Percentiles rank a stretch among this genome's conserved stretches.
These are phyloP conservation scores for Drosophila recens DNA, from an alignment of 2,888 invertebrate genomes.

Conservation along the genomic window DNA sequence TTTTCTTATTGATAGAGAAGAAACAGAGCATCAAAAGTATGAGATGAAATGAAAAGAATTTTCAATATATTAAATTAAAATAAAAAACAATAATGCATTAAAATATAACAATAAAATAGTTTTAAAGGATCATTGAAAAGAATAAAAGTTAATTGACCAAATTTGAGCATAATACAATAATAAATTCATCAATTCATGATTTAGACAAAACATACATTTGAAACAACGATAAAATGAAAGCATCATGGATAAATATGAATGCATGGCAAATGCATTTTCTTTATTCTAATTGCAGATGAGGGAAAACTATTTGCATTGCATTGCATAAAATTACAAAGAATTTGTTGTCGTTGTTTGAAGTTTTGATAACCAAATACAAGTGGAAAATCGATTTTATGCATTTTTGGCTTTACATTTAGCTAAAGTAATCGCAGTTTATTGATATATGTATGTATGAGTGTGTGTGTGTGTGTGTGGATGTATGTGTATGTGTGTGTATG, in stretches of 20 bases:
- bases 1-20: neutral
- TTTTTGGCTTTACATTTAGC: slow-evolving; percentile 11
- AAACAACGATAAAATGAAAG: no score
- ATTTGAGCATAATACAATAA: neutral
- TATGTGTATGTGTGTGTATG: neutral
- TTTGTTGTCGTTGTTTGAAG: slow-evolving; percentile 4
- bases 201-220: neutral
- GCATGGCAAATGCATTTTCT: slow-evolving; percentile 16
- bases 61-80: neutral
- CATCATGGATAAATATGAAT: neutral
- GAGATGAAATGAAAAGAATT: neutral
- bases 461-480: neutral
- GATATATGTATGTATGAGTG: slow-evolving; percentile 9
- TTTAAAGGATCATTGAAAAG: neutral
- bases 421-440: slow-evolving; percentile 32
- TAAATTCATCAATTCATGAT: slow-evolving; percentile 7
- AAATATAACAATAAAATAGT: neutral
- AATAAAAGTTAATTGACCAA: neutral
- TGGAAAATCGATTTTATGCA: slow-evolving; percentile 29
- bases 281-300: slow-evolving; percentile 33
- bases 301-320: slow-evolving; percentile 34
- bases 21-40: neutral
- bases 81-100: neutral
- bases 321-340: slow-evolving; percentile 46
- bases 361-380: slow-evolving; percentile 27